Conservation (phyloP, 2,888 invertebrate species). For the Synergus gifuensis region DNA sequence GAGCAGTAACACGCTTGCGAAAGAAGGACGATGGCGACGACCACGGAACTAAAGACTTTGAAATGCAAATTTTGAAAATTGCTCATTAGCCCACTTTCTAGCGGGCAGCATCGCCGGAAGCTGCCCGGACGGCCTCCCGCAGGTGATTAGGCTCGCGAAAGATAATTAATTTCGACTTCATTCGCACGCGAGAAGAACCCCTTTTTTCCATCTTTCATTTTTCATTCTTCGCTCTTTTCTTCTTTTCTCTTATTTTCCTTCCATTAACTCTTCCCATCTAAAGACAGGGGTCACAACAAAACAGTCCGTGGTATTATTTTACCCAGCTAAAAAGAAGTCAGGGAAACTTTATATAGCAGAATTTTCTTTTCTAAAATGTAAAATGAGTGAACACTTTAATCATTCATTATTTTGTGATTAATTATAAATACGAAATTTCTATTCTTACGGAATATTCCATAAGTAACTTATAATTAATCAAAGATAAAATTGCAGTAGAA, state of each 20-base stretch:
- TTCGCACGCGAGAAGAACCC: slow-evolving; percentile 46
- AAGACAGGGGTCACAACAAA: slow-evolving; percentile 1
- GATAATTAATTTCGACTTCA: slow-evolving; percentile 51
- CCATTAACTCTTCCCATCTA: background rate
- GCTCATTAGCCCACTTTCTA: slow-evolving; percentile 62
- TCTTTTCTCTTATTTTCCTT: background rate
- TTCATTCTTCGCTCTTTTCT: slow-evolving; percentile 3
- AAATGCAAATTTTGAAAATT: slow-evolving; percentile 66
- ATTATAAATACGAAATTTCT: no score
- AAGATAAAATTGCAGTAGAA: no score
- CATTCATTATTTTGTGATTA: no score
- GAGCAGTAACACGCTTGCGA: slow-evolving; percentile 44
- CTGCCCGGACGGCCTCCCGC: slow-evolving; percentile 46
- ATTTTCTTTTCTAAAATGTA: background rate
- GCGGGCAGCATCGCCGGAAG: slow-evolving; percentile 48
- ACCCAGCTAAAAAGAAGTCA: background rate
- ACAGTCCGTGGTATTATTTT: background rate
- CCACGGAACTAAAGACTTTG: slow-evolving; percentile 56
- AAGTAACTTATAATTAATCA: no score
- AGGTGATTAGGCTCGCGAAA: slow-evolving; percentile 48
- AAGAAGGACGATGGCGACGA: slow-evolving; percentile 41
- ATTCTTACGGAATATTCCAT: no score
- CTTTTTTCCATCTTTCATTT: slow-evolving; percentile 21
- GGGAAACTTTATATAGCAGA: background rate
- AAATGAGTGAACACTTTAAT: no score